Percentiles rank a stretch among this genome's conserved stretches.
Evolutionary conservation across 1,140 invertebrate genomes (phyloP).

Genomic region (Trichonephila inaurata): DNA sequence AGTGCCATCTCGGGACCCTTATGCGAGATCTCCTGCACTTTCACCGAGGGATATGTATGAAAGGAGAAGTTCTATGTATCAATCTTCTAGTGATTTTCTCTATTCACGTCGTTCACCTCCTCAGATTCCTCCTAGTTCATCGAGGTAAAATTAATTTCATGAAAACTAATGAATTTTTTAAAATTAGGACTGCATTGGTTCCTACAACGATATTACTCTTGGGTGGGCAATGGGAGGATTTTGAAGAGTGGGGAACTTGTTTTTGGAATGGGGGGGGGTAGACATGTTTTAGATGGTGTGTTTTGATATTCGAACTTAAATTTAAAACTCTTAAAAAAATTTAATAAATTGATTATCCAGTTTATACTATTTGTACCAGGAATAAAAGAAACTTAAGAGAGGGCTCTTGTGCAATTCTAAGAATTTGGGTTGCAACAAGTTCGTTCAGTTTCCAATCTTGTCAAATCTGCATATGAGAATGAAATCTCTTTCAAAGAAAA

Average conservation of each 20-base stretch:
- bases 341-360: neutral
- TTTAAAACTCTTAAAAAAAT: neutral
- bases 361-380: too few relatives aligned
- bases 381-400: too few relatives aligned
- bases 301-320: neutral
- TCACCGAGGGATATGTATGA: constrained; percentile 53
- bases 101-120: constrained; percentile 57
- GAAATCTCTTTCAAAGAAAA: too few relatives aligned
- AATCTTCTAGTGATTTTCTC: constrained; percentile 38
- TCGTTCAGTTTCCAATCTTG: too few relatives aligned
- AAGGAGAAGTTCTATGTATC: constrained; percentile 8
- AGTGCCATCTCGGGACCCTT: constrained; percentile 29
- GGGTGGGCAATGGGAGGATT: neutral
- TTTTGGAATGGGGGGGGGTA: neutral
- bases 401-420: too few relatives aligned
- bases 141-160: neutral
- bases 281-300: neutral
- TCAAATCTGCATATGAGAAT: too few relatives aligned
- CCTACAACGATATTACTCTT: neutral
- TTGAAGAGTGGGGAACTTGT: too few relatives aligned
- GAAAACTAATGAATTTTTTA: neutral
- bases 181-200: neutral
- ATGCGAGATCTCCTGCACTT: neutral
- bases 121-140: neutral
- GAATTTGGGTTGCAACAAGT: too few relatives aligned